phyloP scores from a whole-genome alignment of 2,113 vertebrate genomes.

The Chitala chitala region DNA sequence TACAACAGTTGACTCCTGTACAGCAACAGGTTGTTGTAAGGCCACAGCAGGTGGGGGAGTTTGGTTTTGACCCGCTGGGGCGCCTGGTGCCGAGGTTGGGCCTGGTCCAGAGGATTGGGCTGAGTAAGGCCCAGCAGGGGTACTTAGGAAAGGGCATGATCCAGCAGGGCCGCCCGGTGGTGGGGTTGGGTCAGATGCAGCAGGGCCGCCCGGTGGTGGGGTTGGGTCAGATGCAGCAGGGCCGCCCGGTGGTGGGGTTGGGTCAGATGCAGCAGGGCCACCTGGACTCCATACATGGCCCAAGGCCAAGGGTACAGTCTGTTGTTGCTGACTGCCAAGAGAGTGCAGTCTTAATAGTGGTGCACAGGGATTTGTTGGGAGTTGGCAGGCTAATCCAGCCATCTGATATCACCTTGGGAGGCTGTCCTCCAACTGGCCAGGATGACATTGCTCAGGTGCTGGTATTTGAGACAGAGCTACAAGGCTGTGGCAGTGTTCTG shows the following conservation, averaged over 20 bases:
- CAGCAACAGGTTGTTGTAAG: too few relatives aligned
- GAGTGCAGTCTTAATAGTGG: slow-evolving; percentile 35
- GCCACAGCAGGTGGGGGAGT: too few relatives aligned
- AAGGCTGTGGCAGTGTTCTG: slow-evolving; percentile 41
- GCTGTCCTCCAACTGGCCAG: slow-evolving; percentile 22
- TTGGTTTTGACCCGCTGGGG: too few relatives aligned
- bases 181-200: too few relatives aligned
- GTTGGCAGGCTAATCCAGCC: slow-evolving; percentile 40
- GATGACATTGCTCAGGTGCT: slow-evolving; percentile 38
- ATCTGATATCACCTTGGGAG: slow-evolving; percentile 44
- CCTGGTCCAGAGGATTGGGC: too few relatives aligned
- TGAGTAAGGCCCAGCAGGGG: too few relatives aligned
- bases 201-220: too few relatives aligned
- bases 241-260: background rate
- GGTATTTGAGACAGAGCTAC: slow-evolving; percentile 44
- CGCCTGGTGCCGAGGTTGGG: too few relatives aligned
- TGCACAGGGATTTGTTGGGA: slow-evolving; percentile 52
- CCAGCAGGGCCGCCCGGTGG: too few relatives aligned
- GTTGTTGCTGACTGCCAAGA: slow-evolving; percentile 46
- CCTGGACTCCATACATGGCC: background rate
- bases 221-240: background rate
- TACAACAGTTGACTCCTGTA: too few relatives aligned
- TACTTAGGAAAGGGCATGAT: too few relatives aligned
- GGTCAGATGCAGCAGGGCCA: background rate
- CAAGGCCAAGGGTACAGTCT: background rate